Evolutionary conservation across 2,797 vertebrate genomes (phyloP).

Genomic region (Acrocephalus scirpaceus): DNA sequence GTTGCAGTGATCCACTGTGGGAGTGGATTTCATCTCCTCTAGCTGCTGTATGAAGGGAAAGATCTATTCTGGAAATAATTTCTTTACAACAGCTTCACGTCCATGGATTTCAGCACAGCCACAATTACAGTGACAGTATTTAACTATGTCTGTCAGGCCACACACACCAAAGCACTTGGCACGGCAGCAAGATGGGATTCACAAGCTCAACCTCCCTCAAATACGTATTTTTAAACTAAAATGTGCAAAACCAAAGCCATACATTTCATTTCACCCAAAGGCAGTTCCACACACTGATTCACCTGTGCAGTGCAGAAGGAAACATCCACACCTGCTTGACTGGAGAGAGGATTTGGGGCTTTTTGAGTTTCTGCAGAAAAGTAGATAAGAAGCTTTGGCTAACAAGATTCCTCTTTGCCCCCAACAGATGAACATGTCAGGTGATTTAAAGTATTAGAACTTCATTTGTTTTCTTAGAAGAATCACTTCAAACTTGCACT

Average conservation of each 20-base stretch:
- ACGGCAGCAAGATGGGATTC: background rate
- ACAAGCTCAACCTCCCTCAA: background rate
- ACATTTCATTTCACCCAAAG: background rate
- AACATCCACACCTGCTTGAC: conserved; percentile 13
- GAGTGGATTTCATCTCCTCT: background rate
- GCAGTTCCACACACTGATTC: background rate
- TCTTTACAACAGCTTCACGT: background rate
- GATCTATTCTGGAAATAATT: background rate
- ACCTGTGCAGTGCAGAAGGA: background rate
- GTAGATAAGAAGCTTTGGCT: background rate
- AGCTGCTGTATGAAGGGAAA: background rate
- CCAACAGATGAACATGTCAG: background rate
- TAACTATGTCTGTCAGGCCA: background rate
- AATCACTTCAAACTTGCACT: background rate
- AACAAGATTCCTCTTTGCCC: background rate
- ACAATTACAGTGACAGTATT: background rate
- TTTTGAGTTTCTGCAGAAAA: conserved; percentile 41
- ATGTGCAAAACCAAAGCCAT: background rate
- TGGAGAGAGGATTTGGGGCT: background rate
- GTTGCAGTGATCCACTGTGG: background rate
- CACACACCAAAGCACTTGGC: background rate
- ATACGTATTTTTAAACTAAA: background rate
- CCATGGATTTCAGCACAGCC: background rate
- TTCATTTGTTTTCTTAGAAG: background rate
- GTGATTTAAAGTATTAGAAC: background rate